Conservation (phyloP, 2,888 invertebrate genomes). For the Pristionchus maxplancki region DNA sequence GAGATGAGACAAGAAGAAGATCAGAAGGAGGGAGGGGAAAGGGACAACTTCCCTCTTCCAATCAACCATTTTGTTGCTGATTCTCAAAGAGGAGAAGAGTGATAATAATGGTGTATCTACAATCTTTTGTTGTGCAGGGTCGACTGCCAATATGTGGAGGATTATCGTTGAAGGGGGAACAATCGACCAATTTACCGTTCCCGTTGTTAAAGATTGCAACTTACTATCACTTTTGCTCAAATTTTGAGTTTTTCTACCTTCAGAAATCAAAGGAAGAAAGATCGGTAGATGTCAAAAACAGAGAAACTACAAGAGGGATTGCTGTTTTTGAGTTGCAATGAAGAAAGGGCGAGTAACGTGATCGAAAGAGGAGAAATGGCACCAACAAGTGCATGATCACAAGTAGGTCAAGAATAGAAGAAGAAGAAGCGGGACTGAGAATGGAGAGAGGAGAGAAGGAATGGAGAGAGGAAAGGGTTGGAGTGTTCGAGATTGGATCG, state of each 20-base stretch:
- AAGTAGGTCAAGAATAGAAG: neutral
- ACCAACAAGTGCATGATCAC: neutral
- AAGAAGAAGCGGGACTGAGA: neutral
- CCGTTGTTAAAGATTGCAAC: neutral
- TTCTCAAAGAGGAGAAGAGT: neutral
- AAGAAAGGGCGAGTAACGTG: neutral
- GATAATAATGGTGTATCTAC: constrained; percentile 23
- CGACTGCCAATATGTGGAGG: constrained; percentile 3
- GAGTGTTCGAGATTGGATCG: neutral
- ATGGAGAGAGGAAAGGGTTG: neutral
- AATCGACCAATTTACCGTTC: neutral
- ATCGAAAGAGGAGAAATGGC: neutral
- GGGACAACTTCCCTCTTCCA: neutral
- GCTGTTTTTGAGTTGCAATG: neutral
- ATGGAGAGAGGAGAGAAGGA: neutral
- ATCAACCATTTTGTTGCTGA: neutral
- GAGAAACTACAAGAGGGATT: neutral
- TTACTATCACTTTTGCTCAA: neutral
- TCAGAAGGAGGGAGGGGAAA: neutral
- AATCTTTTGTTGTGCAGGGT: neutral
- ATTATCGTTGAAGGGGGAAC: neutral
- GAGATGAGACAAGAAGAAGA: neutral
- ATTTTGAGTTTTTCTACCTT: neutral
- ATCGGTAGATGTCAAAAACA: neutral
- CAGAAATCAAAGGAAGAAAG: neutral